These are phyloP conservation scores for Mylabris sibirica DNA, from an alignment of 2,888 invertebrate genomes.

Conservation along the genomic window DNA sequence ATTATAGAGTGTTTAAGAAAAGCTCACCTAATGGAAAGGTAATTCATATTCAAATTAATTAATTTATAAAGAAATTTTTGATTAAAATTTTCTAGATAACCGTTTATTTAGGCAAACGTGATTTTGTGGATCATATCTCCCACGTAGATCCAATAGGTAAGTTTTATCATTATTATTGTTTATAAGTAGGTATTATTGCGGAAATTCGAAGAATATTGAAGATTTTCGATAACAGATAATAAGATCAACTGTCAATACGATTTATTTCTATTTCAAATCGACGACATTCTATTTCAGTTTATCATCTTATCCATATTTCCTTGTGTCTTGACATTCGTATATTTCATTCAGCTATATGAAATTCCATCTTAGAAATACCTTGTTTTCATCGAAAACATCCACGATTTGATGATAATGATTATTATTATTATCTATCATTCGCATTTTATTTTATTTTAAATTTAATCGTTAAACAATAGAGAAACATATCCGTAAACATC, in stretches of 20 bases:
- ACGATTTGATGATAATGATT: too few relatives aligned
- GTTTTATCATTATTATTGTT: conserved; percentile 43
- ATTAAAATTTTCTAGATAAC: conserved; percentile 70
- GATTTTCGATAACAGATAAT: too few relatives aligned
- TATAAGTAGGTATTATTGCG: not conserved
- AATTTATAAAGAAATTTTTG: not conserved
- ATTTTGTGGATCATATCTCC: conserved; percentile 91
- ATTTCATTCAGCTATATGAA: not conserved
- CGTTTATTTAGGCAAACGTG: conserved; percentile 89
- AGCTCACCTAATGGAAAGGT: conserved; percentile 96
- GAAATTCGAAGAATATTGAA: not conserved
- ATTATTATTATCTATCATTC: not conserved
- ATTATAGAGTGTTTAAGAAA: conserved; percentile 91
- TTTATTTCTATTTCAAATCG: not conserved
- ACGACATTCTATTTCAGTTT: not conserved
- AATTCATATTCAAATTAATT: conserved; percentile 44
- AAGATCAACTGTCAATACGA: too few relatives aligned
- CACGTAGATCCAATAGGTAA: conserved; percentile 91
- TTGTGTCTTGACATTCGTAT: not conserved
- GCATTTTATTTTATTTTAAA: not conserved
- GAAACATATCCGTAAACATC: not conserved
- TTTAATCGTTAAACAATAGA: not conserved
- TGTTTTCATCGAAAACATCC: too few relatives aligned
- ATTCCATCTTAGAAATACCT: not conserved
- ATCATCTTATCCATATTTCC: not conserved